A percentile compares a stretch with the other conserved stretches of the same genome.
phyloP scores from a whole-genome alignment of 2,797 vertebrate species.

The Botia almorhae region DNA sequence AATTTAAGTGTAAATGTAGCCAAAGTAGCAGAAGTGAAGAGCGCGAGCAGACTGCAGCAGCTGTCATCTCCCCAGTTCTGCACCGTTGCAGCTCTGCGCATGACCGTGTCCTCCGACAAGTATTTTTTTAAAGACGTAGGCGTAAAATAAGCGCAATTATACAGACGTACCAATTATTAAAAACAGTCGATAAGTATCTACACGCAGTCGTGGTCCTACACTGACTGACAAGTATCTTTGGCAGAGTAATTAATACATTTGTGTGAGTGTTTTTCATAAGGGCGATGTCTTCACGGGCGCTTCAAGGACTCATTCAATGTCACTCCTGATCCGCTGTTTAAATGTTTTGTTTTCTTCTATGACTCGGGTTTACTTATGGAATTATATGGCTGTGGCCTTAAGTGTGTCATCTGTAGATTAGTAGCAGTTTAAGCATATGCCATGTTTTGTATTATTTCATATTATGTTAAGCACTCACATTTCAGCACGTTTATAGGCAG shows the following conservation, averaged over 20 bases:
- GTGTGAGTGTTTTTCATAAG: neutral
- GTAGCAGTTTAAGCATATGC: too few species aligned
- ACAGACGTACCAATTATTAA: neutral
- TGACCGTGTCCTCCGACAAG: neutral
- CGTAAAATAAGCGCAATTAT: neutral
- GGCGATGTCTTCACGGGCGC: constrained; percentile 6
- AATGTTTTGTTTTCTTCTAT: neutral
- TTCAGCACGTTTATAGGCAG: too few species aligned
- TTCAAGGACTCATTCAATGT: constrained; percentile 56
- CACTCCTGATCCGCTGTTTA: constrained; percentile 10
- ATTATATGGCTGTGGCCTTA: neutral
- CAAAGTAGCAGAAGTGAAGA: neutral
- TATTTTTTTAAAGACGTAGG: neutral
- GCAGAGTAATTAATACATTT: neutral
- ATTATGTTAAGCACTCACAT: too few species aligned
- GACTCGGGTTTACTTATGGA: too few species aligned
- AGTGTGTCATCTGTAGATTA: neutral
- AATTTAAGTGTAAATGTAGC: neutral
- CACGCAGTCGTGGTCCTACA: neutral
- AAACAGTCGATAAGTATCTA: neutral
- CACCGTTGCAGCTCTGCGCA: constrained; percentile 26
- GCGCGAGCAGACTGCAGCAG: constrained; percentile 29
- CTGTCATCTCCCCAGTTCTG: constrained; percentile 42
- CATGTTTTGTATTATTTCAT: too few species aligned
- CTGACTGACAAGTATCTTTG: too few species aligned